Conservation (phyloP, 2,113 vertebrate genomes). For the Varanus komodoensis region DNA sequence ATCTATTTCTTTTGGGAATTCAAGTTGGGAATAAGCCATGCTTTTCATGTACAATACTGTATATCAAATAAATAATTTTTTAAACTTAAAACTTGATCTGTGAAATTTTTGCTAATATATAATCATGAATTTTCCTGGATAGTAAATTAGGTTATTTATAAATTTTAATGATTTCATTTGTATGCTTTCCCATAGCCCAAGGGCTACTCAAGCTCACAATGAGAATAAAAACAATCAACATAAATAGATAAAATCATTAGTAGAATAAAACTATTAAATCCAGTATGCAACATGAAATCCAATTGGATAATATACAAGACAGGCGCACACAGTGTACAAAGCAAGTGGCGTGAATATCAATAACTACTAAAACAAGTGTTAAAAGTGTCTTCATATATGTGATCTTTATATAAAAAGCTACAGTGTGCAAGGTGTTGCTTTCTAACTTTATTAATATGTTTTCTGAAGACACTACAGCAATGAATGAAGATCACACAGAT, state of each 20-base stretch:
- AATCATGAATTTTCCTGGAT: background rate
- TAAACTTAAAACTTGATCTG: background rate
- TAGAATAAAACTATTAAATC: no score
- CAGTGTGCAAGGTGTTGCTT: background rate
- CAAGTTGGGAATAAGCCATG: background rate
- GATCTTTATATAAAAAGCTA: background rate
- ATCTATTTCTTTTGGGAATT: background rate
- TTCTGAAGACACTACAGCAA: conserved; percentile 73
- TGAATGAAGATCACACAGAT: conserved; percentile 72
- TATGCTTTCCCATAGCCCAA: no score
- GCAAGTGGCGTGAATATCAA: no score
- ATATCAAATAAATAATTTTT: background rate
- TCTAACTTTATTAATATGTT: conserved; percentile 12
- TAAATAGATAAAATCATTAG: no score
- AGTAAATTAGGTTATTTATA: background rate
- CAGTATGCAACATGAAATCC: no score
- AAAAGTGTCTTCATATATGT: no score
- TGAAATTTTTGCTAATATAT: background rate
- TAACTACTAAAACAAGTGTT: no score
- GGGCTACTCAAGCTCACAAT: no score
- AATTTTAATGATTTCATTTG: background rate
- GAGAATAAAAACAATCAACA: no score
- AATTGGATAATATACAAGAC: no score
- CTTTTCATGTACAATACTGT: background rate
- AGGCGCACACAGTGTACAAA: no score